Evolutionary conservation across 2,113 vertebrate genomes (phyloP), one percentile per base, ranked within the genome.

Genomic region (Gavialis gangeticus): DNA sequence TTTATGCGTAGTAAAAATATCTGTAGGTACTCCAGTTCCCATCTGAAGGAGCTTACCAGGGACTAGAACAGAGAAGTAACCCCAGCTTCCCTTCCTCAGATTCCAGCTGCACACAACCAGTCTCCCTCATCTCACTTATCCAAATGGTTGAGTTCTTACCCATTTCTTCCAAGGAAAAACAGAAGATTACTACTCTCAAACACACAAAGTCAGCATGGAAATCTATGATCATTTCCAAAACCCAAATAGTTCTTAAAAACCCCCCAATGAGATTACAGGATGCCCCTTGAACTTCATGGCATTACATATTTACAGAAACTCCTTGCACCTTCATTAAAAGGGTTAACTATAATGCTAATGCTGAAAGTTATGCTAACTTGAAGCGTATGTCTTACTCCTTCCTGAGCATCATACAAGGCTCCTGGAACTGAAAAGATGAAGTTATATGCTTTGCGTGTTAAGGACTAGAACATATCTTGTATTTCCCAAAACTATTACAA

Each of bases 401-500:
- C 27, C 75, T 19, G 12, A 30, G 19, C 7, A 58, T 13, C 56
- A 56, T 71, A 63, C 60, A 62, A 30, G 6, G 69, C 34, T 71
- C 12, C 22, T 37, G 18, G 7, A 78, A 78, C 56, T 28, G 18
- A 37, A 85, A 21, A 90, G 37, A 88, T 1, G 25, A 6, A 66
- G 4, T n/a, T n/a, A 8, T 16, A 10, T 88, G 24, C 18, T 85
- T 79, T 12, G 60, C 54, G 24, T 57, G 63, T 5, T 79, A 64
- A 34, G 0, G 2, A 62, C 58, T 56, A 1, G 0, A 2, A 34
- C 75, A 55, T 28, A 82, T 4, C 64, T 77, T 37, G 37, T 46
- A 18, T 1, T 2, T 6, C 21, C 13, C 46, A 73, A 57, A 10
- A 22, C 46, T 0, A 0, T 13, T 59, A 0, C 5, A 82, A 82